Evolutionary conservation across 2,888 invertebrate genomes (phyloP), one percentile per base, ranked within the genome.

Genomic region (Drosophila fulvimacula): DNA sequence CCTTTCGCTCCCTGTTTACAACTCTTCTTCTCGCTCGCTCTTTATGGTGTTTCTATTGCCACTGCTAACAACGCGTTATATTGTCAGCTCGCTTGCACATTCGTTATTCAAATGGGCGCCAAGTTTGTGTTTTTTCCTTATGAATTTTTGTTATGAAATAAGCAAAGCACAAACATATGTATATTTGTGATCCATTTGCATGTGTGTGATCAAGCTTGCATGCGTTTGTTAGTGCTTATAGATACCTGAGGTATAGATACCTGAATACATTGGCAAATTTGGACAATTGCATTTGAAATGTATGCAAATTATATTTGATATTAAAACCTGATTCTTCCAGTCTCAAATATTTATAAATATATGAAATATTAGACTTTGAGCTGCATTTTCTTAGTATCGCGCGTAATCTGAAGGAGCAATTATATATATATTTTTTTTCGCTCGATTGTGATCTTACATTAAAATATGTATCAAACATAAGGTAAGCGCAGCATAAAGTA

Each of bases 51-150:
- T 68, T 68, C 56, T 68, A 68, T 82, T 52, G 68, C 61, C 73
- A 66, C 67, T 51, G 78, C 30, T 46, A 62, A 61, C 63, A 64
- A 36, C 48, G 34, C 64, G 60, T 41, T 61, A 32, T 81, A 73
- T 44, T 62, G 79, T 55, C 56, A 19, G 75, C 79, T 58, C 58
- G 42, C 44, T 81, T 63, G 7, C 42, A 53, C 86, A 58, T 59
- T 58, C 55, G 72, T 42, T 63, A 41, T 63, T 63, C 53, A 36
- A 81, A 73, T 51, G 79, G 51, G 67, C 51, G 63, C 65, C 59
- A 81, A 61, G 13, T 53, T 52, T 62, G 53, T 49, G 46, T 74
- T 53, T 74, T 53, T 64, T 57, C 24, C 24, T 60, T 19, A 55
- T 44, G 38, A 77, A 77, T 41, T 57, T 44, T 53, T 51, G 42